Base-by-base conservation (phyloP, 2,888 invertebrate species). In the Leptarthrus brevirostris region DNA sequence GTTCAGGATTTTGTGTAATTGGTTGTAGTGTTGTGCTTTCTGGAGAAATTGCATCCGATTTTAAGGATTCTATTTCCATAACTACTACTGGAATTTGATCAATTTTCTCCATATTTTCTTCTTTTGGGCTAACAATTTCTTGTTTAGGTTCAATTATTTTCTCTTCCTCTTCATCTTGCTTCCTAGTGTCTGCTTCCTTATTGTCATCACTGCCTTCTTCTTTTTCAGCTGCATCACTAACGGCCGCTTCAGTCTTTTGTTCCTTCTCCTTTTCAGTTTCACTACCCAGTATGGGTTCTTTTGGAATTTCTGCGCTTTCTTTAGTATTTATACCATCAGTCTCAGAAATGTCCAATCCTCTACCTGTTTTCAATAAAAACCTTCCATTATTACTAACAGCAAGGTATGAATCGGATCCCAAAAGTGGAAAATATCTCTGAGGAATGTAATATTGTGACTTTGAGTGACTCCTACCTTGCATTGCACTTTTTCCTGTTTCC, bases 321-420 rank as follows among this genome's bases (percentile, higher is more conserved):
- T 12, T 16, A 14, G 30, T 12, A 22, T n/a, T 20, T 12, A 5
- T 12, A 20, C 3, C 18, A 2, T 66, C 56, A n/a, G 14, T 40
- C 14, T 52, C 56, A 16, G 56, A 54, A 14, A 75, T 14, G 16
- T 76, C 70, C 8, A 75, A 22, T 36, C 72, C 74, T 10, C 76
- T 49, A 1, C 75, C 76, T 40, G 74, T 61, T 72, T 75, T 76
- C 10, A 76, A 47, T 6, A 76, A 44, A 30, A 76, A 76, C 14
- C 74, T 20, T 2, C 76, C 76, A 72, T 76, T 76, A 24, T 74
- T 75, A 34, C 72, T 66, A 5, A 76, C 74, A 18, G 73, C 69
- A 34, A 76, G 49, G 20, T 74, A 72, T 22, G 74, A 74, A 36
- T 73, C 70, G 4, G 74, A 66, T n/a, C 74, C 75, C 4, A 74